phyloP scores from a whole-genome alignment of 2,797 vertebrate species.

The Heteromormyrus szaboi region DNA sequence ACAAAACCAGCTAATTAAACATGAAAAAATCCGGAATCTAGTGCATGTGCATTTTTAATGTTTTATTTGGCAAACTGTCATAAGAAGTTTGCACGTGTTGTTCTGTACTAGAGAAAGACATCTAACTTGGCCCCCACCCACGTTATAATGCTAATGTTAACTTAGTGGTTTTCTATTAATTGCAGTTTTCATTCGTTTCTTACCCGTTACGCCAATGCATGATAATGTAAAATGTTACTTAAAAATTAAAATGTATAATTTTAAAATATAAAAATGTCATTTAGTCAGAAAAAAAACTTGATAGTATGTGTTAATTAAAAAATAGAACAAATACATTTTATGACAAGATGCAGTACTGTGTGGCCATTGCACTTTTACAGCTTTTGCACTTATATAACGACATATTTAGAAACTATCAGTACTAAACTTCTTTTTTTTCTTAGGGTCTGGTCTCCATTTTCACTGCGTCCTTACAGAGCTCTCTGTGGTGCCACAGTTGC shows the following conservation, averaged over 20 bases:
- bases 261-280: not conserved
- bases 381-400: not conserved
- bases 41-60: not conserved
- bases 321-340: not conserved
- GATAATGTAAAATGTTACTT: not conserved
- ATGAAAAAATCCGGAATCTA: not conserved
- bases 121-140: not conserved
- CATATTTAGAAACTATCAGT: not conserved
- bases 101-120: not conserved
- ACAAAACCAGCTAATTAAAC: not conserved
- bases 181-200: not conserved
- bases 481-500: not conserved
- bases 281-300: not conserved
- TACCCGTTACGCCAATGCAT: not conserved
- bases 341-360: not conserved
- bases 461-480: not conserved
- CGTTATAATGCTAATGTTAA: not conserved
- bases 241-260: not conserved
- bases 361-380: not conserved
- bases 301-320: not conserved
- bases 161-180: not conserved
- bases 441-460: not conserved
- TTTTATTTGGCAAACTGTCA: not conserved
- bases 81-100: not conserved
- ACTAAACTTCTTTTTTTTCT: not conserved